Evolutionary conservation across 1,140 invertebrate species (phyloP).

Genomic region (Pseudachorutes palmiensis): DNA sequence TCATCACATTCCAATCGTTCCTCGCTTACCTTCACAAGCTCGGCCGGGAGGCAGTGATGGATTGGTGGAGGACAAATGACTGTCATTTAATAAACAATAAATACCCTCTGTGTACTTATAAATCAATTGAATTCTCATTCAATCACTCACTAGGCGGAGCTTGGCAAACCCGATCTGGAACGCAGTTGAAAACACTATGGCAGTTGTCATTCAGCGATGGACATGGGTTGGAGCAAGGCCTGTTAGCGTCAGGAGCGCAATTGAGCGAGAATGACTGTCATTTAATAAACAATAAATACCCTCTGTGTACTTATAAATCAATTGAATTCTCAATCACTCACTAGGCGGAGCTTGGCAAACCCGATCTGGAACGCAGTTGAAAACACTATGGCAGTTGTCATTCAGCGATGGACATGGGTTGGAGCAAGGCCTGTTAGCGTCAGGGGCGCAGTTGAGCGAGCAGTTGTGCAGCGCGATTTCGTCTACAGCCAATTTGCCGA

Average conservation of each 20-base stretch:
- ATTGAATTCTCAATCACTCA: background rate
- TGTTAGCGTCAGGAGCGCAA: background rate
- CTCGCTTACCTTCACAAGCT: background rate
- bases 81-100: background rate
- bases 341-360: background rate
- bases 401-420: background rate
- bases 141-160: background rate
- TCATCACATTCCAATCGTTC: background rate
- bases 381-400: background rate
- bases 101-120: background rate
- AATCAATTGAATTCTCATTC: background rate
- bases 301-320: background rate
- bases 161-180: background rate
- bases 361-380: background rate
- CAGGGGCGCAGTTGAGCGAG: background rate
- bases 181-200: background rate
- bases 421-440: background rate
- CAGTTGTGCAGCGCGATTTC: background rate
- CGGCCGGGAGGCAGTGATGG: background rate
- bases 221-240: background rate
- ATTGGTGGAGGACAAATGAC: conserved; percentile 9
- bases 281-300: background rate
- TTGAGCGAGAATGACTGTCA: background rate
- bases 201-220: background rate
- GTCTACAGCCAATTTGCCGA: too few species aligned